Evolutionary conservation across 2,113 vertebrate species (phyloP), one percentile per base, ranked within the genome.

Genomic region (Bagarius yarrelli): DNA sequence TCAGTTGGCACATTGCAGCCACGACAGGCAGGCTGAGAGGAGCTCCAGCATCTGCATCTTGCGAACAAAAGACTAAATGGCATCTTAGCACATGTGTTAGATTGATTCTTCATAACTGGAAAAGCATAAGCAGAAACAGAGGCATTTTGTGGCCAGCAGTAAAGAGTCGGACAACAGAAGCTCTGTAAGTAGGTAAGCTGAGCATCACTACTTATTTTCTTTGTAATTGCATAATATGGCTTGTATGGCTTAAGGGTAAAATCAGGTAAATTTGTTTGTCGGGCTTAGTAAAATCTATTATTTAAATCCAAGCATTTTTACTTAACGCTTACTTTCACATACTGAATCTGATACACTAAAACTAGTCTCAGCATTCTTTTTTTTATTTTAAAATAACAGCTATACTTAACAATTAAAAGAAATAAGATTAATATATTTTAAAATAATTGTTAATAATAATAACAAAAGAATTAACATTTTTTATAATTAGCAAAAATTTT

Each of bases 181-280:
- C 72, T 84, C 86, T 86, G 78, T 40, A 83, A 87, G 84, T 88
- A 83, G 92, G 93, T 94, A 91, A 93, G 93, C 93, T 88, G 87
- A 88, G 85, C 88, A 85, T 81, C 67, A 66, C 72, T 85, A 76
- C 64, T 67, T 0, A 66, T 70, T 27, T 61, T 61, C 27, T 70
- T 34, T 56, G 60, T 73, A 50, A 64, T 71, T 50, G 25, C 34
- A 34, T 57, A 52, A 50, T 44, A 63, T 55, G 18, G 36, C 18
- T 47, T 67, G 73, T 61, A 50, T 87, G 56, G 76, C 53, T 57
- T 40, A 27, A 47, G 53, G 60, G 55, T 27, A 72, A 73, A 80
- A 81, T 53, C 52, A 6, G 44, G 23, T 66, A 74, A 80, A 81
- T 53, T 50, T 3, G 74, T 59, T 53, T 67, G 27, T 15, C 56